phyloP scores from a whole-genome alignment of 2,888 invertebrate genomes.

The Oligia strigilis region DNA sequence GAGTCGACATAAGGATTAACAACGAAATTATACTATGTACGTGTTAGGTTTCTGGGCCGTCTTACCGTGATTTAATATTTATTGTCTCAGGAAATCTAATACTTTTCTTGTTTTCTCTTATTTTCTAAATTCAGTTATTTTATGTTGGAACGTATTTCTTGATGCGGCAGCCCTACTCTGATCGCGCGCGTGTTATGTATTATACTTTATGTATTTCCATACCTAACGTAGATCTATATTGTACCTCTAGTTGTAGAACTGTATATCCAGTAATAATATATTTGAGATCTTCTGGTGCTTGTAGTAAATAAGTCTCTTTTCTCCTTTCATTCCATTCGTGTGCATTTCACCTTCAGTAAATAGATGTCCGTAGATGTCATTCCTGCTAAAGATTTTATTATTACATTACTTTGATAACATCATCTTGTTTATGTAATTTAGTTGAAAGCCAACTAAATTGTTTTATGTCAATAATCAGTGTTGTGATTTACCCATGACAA shows the following conservation, averaged over 20 bases:
- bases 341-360: constrained; percentile 77
- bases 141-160: constrained; percentile 17
- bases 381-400: constrained; percentile 42
- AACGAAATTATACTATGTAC: constrained; percentile 45
- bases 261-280: constrained; percentile 75
- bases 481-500: constrained; percentile 79
- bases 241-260: constrained; percentile 71
- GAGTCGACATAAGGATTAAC: constrained; percentile 31
- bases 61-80: constrained; percentile 32
- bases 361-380: constrained; percentile 53
- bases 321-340: constrained; percentile 86
- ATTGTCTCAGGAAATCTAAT: constrained; percentile 18
- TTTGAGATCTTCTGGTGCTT: constrained; percentile 88
- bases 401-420: constrained; percentile 45
- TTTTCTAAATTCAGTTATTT: neutral
- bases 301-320: constrained; percentile 83
- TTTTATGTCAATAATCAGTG: constrained; percentile 65
- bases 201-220: constrained; percentile 65
- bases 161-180: constrained; percentile 5
- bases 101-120: constrained; percentile 16
- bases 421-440: constrained; percentile 49
- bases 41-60: constrained; percentile 28
- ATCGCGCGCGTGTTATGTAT: constrained; percentile 56
- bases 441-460: constrained; percentile 54
- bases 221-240: constrained; percentile 67